Conservation (phyloP, 1,140 invertebrate species). For the Psix sp. region DNA sequence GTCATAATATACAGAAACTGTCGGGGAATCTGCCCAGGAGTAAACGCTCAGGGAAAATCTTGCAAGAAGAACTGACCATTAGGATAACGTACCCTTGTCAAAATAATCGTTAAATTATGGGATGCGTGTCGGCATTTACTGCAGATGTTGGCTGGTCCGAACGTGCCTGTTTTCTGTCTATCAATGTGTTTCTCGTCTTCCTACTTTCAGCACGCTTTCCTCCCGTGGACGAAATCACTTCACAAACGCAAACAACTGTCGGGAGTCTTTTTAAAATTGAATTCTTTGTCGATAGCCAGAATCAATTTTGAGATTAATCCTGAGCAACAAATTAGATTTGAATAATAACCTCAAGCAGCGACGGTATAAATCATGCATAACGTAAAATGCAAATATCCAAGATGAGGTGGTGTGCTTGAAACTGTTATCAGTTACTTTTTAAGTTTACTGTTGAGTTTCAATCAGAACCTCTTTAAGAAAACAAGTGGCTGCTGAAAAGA, state of each 20-base stretch:
- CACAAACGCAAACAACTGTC: conserved; percentile 30
- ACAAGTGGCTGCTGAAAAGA: neutral
- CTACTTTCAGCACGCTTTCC: conserved; percentile 64
- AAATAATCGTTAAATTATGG: conserved; percentile 77
- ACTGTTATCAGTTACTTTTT: conserved; percentile 14
- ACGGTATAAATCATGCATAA: conserved; percentile 54
- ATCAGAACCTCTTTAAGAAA: no score
- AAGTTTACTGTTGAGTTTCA: no score
- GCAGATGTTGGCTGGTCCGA: conserved; percentile 52
- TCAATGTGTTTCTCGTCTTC: conserved; percentile 64
- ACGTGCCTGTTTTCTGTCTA: conserved; percentile 50
- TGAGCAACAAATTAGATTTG: conserved; percentile 24
- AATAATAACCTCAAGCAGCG: conserved; percentile 24
- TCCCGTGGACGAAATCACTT: conserved; percentile 43
- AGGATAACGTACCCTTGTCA: conserved; percentile 75
- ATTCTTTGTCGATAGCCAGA: conserved; percentile 30
- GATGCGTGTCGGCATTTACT: conserved; percentile 69
- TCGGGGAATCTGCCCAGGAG: no score
- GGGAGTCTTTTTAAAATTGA: conserved; percentile 23
- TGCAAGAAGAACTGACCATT: conserved; percentile 71
- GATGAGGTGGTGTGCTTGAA: conserved; percentile 27
- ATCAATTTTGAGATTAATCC: conserved; percentile 42
- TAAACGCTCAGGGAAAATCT: conserved; percentile 65
- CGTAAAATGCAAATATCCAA: conserved; percentile 50
- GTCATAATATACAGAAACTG: no score